Percentiles rank a stretch among this genome's conserved stretches.
These are phyloP conservation scores for Cydia pomonella DNA, from an alignment of 1,140 invertebrate genomes.

Conservation along the genomic window DNA sequence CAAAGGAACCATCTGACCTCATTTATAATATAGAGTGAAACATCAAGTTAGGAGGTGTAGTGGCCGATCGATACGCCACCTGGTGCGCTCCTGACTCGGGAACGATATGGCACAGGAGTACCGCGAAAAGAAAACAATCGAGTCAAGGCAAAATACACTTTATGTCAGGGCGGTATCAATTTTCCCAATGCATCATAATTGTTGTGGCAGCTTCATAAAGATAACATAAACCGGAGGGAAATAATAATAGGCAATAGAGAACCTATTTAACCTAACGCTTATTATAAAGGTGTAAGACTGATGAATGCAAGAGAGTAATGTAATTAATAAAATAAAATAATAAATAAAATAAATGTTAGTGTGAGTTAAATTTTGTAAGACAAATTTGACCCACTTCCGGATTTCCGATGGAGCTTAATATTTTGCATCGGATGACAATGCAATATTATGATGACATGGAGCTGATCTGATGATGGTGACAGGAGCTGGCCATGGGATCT, in stretches of 20 bases:
- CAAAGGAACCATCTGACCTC: constrained; percentile 21
- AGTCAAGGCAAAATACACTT: background rate
- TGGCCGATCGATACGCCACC: constrained; percentile 25
- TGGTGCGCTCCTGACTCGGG: constrained; percentile 18
- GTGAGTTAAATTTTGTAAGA: no score
- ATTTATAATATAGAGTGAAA: constrained; percentile 21
- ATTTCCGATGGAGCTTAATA: no score
- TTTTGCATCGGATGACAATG: no score
- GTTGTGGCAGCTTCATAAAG: background rate
- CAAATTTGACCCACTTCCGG: no score
- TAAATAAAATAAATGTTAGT: no score
- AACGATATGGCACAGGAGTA: constrained; percentile 5
- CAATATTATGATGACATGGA: no score
- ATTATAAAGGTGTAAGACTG: background rate
- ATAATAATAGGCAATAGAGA: background rate
- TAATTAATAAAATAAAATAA: no score
- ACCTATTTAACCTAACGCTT: background rate
- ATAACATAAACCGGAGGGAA: background rate
- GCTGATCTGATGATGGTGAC: no score
- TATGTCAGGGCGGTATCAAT: background rate
- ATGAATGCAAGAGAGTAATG: no score
- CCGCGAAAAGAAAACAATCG: background rate
- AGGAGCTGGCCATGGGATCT: no score
- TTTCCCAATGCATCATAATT: background rate
- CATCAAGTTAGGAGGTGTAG: constrained; percentile 7